Percentiles rank a stretch among this genome's conserved stretches.
phyloP scores from a whole-genome alignment of 2,888 invertebrate species.

The Phaonia tiefii region DNA sequence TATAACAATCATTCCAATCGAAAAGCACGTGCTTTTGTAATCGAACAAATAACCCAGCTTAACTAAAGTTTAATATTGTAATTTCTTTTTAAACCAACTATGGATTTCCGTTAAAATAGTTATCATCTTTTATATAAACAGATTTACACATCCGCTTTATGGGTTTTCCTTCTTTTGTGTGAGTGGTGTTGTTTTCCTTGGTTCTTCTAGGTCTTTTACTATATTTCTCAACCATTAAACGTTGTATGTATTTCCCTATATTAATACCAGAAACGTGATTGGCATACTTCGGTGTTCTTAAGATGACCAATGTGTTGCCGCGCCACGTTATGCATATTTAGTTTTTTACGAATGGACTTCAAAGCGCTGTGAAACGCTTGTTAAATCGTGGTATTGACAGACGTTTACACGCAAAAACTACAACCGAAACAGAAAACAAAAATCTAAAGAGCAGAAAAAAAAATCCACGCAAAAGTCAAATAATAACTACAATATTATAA shows the following conservation, averaged over 20 bases:
- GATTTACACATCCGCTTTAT: constrained; percentile 41
- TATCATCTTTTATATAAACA: constrained; percentile 38
- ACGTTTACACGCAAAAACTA: neutral
- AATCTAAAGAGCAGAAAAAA: neutral
- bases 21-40: constrained; percentile 52
- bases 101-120: constrained; percentile 63
- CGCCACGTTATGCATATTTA: constrained; percentile 15
- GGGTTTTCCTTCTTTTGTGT: constrained; percentile 2
- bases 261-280: constrained; percentile 57
- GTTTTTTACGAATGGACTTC: neutral
- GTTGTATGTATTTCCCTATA: constrained; percentile 40
- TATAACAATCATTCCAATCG: neutral
- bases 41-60: too few species aligned
- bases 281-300: constrained; percentile 13
- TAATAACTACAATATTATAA: too few species aligned
- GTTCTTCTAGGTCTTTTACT: neutral
- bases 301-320: constrained; percentile 7
- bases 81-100: constrained; percentile 55
- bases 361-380: neutral
- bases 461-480: neutral
- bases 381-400: constrained; percentile 6
- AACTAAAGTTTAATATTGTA: constrained; percentile 17
- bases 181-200: neutral
- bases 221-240: constrained; percentile 41
- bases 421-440: neutral